A percentile compares a stretch with the other conserved stretches of the same genome.
phyloP scores from a whole-genome alignment of 2,888 invertebrate species.

The Adela reaumurella region DNA sequence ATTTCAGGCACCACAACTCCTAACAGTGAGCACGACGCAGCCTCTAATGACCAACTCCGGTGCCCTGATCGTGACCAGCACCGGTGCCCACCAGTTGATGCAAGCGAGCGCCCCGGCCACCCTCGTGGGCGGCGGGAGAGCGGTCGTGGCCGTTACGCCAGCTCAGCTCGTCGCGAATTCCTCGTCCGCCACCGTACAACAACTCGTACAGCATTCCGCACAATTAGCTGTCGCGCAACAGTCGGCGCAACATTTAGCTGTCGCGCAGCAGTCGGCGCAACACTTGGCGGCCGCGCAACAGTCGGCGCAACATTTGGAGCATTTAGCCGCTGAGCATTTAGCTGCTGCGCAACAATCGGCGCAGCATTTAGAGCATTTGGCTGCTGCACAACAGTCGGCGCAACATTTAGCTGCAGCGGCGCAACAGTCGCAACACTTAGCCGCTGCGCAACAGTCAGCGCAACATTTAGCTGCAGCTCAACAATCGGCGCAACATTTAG shows the following conservation, averaged over 20 bases:
- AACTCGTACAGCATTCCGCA: conserved; percentile 40
- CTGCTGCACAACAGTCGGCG: conserved; percentile 29
- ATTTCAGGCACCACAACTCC: conserved; percentile 40
- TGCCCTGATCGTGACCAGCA: conserved; percentile 46
- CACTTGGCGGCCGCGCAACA: conserved; percentile 27
- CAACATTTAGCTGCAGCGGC: conserved; percentile 26
- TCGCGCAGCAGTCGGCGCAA: conserved; percentile 30
- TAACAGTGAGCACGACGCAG: conserved; percentile 48
- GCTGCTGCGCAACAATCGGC: conserved; percentile 21
- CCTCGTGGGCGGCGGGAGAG: conserved; percentile 46
- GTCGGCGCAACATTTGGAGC: conserved; percentile 22
- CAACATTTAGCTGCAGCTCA: conserved; percentile 22
- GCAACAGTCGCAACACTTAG: conserved; percentile 29
- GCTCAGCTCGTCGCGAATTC: conserved; percentile 38
- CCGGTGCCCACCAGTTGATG: conserved; percentile 48
- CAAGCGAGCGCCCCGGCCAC: conserved; percentile 51
- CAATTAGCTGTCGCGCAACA: conserved; percentile 21
- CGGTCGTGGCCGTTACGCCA: conserved; percentile 44
- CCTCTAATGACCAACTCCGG: conserved; percentile 47
- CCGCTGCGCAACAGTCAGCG: conserved; percentile 22
- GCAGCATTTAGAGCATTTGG: conserved; percentile 25
- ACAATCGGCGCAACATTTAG: conserved; percentile 11
- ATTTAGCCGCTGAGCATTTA: conserved; percentile 20
- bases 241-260: conserved; percentile 23
- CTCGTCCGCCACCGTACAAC: conserved; percentile 43